A percentile compares a stretch with the other conserved stretches of the same genome.
Evolutionary conservation across 1,140 invertebrate genomes (phyloP).

Genomic region (Brevipalpus yothersi): DNA sequence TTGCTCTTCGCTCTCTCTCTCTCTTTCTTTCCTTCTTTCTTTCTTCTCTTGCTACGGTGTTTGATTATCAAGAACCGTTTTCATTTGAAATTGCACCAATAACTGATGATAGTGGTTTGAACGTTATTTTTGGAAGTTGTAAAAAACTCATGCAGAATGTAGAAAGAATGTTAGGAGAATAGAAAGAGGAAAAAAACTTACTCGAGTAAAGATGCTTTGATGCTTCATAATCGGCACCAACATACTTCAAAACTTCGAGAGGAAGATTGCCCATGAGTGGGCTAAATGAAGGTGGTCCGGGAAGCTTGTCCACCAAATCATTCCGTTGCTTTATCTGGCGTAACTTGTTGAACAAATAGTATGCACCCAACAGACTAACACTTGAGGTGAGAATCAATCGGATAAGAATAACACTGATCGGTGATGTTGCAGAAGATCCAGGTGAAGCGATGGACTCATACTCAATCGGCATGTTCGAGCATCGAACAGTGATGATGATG

Average conservation of each 20-base stretch:
- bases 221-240: not conserved
- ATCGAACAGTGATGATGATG: too few relatives aligned
- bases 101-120: not conserved
- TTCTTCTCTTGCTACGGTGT: too few relatives aligned
- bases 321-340: not conserved
- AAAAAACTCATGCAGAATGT: not conserved
- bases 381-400: not conserved
- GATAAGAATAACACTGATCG: not conserved
- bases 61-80: too few relatives aligned
- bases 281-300: constrained; percentile 6
- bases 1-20: too few relatives aligned
- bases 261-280: constrained; percentile 9
- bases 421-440: not conserved
- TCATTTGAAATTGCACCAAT: not conserved
- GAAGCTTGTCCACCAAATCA: constrained; percentile 3
- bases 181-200: constrained; percentile 3
- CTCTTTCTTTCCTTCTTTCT: too few relatives aligned
- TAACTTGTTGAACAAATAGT: not conserved
- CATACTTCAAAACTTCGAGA: constrained; percentile 4
- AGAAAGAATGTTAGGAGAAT: not conserved
- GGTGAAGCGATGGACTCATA: not conserved
- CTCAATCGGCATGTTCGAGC: too few relatives aligned
- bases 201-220: constrained; percentile 8
- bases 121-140: not conserved
- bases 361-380: not conserved